Conservation (phyloP, 2,113 vertebrate genomes). For the Leiothrix lutea region DNA sequence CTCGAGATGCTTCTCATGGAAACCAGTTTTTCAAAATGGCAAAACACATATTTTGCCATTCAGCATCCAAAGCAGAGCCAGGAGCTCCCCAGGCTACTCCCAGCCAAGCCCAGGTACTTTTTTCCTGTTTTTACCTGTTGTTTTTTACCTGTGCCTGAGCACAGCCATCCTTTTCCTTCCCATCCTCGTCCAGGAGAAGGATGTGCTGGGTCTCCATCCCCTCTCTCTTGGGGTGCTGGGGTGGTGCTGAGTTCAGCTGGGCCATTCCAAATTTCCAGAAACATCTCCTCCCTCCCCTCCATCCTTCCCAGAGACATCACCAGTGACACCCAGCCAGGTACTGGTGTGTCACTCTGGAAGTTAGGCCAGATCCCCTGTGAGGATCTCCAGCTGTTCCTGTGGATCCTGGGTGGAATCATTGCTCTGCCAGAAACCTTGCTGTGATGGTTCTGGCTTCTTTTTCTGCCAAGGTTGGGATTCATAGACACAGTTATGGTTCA, state of each 20-base stretch:
- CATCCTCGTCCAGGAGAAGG: neutral
- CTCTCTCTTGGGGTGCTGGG: neutral
- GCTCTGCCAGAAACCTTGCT: neutral
- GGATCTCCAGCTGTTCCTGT: neutral
- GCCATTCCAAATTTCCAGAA: neutral
- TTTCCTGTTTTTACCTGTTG: neutral
- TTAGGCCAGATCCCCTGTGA: rapidly evolving
- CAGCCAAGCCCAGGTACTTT: neutral
- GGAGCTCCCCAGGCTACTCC: neutral
- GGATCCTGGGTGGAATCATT: neutral
- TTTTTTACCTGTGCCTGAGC: rapidly evolving
- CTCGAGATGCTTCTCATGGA: neutral
- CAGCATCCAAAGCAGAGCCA: neutral
- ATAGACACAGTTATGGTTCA: too few species aligned
- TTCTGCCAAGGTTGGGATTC: too few species aligned
- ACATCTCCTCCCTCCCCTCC: neutral
- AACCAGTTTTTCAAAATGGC: neutral
- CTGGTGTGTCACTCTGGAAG: neutral
- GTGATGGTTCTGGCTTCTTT: neutral
- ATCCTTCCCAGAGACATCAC: neutral
- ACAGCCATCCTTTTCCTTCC: neutral
- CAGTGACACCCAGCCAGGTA: rapidly evolving
- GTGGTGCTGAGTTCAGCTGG: neutral
- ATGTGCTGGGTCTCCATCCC: rapidly evolving
- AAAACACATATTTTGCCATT: rapidly evolving